Evolutionary conservation across 1,140 invertebrate species (phyloP), one percentile per base, ranked within the genome.

Genomic region (Laupala kohalensis): DNA sequence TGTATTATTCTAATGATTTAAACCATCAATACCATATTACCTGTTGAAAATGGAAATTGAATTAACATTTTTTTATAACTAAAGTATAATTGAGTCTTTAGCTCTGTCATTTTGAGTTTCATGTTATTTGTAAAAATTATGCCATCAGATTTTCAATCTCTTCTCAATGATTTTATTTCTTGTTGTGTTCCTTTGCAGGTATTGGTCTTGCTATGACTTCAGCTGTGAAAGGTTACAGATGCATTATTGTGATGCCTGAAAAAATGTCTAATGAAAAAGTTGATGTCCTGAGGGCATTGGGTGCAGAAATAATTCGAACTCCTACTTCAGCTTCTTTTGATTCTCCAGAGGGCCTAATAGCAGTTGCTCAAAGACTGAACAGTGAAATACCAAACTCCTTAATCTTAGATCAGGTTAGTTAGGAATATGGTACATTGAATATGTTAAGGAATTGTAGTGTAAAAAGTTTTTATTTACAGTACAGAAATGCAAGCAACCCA

Each of bases 251-350:
- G 0, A 94, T 99, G 90, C 96, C 98, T 0, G 94, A 98, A 77
- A 99, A 99, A 83, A 99, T 98, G 96, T 97, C 94, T 25, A 92
- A 94, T 81, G 97, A 99, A 83, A 99, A 99, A 86, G 95, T 96
- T 29, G 83, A 88, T 76, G 90, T 92, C 0, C 79, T 99, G 28
- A 83, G 86, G 74, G 92, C 93, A 4, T 83, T 99, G 5, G 98
- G 98, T 5, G 96, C 97, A 19, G 90, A 97, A 82, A 98, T 99
- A 73, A 89, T 99, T 15, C 85, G 97, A 62, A 99, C 97, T 0
- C 96, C 96, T 27, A 98, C 94, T 3, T 90, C 93, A 78, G 96
- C 95, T 0, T 84, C 88, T 0, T 98, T 90, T 78, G 88, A 95
- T 77, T 90, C 91, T 67, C 92, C 94, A 0, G 92, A 97, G 73